These are phyloP conservation scores for Boloria selene DNA, from an alignment of 2,888 invertebrate genomes.

Conservation along the genomic window DNA sequence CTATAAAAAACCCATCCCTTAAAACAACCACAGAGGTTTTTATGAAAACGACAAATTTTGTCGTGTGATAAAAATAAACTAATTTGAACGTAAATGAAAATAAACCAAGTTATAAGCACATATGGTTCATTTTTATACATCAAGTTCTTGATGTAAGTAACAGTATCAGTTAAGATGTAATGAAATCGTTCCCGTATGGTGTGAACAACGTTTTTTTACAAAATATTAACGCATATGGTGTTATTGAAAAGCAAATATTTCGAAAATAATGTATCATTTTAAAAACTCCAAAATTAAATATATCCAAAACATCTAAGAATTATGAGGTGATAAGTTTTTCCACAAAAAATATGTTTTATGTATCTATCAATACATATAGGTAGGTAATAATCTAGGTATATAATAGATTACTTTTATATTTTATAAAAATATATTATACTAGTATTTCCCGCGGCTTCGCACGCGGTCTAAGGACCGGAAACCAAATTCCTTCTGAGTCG, in stretches of 20 bases:
- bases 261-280: neutral
- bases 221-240: constrained; percentile 49
- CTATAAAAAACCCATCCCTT: constrained; percentile 31
- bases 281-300: neutral
- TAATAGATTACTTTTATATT: no score
- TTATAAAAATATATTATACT: no score
- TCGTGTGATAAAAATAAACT: constrained; percentile 43
- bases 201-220: constrained; percentile 49
- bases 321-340: neutral
- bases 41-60: constrained; percentile 54
- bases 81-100: constrained; percentile 27
- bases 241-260: neutral
- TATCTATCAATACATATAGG: no score
- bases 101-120: constrained; percentile 20
- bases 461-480: no score
- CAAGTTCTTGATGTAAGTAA: constrained; percentile 48
- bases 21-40: constrained; percentile 50
- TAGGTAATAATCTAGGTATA: no score
- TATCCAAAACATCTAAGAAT: neutral
- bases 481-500: no score
- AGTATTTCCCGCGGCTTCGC: no score
- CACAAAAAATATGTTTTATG: no score
- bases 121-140: constrained; percentile 43
- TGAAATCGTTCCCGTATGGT: constrained; percentile 57
- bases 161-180: constrained; percentile 61